These are phyloP conservation scores for Tangara arthus DNA, from an alignment of 2,797 vertebrate genomes.

Conservation along the genomic window DNA sequence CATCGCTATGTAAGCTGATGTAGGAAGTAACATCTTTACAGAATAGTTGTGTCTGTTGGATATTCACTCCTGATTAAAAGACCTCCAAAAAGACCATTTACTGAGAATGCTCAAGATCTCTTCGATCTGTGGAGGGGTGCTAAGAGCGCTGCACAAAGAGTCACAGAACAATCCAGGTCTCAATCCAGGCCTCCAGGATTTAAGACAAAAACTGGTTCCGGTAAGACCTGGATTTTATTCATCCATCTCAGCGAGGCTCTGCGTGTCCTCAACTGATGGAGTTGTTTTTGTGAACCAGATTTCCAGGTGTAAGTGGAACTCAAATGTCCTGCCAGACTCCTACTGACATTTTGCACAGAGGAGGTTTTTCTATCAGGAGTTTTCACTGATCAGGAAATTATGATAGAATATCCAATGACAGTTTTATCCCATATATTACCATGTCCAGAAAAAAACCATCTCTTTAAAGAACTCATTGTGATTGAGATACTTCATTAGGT, in stretches of 20 bases:
- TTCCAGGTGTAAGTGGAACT: neutral
- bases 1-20: neutral
- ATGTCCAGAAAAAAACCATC: neutral
- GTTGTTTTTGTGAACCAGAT: neutral
- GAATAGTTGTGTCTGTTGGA: neutral
- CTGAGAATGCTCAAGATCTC: neutral
- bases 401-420: neutral
- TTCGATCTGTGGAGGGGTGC: neutral
- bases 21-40: neutral
- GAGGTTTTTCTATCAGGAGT: neutral
- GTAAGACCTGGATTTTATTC: neutral
- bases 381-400: neutral
- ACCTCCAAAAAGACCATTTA: neutral
- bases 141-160: neutral
- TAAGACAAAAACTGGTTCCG: neutral
- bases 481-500: neutral
- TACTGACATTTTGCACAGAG: neutral
- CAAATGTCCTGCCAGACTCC: neutral
- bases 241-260: neutral
- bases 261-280: rapidly evolving
- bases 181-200: neutral
- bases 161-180: neutral
- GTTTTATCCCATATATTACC: neutral
- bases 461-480: neutral
- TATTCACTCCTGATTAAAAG: neutral